These are phyloP conservation scores for Gavia stellata DNA, from an alignment of 2,113 vertebrate genomes.

Conservation along the genomic window DNA sequence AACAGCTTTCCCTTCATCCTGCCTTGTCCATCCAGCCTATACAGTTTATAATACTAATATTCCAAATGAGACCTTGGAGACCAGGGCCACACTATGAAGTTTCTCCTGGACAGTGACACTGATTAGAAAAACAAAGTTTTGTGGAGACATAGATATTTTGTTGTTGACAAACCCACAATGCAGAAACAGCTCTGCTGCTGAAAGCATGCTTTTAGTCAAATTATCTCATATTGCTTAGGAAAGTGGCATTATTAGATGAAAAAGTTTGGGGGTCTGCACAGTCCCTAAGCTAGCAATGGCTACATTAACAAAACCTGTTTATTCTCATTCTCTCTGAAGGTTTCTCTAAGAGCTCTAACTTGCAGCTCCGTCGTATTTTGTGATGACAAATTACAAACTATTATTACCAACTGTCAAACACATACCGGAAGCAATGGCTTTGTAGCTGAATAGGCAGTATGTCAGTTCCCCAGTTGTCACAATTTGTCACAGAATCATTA, in stretches of 20 bases:
- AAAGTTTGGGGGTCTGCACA: neutral
- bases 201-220: neutral
- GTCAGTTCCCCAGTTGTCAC: neutral
- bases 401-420: neutral
- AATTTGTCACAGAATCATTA: too few relatives aligned
- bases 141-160: neutral
- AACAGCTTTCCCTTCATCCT: neutral
- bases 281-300: neutral
- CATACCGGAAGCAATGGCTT: neutral
- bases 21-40: neutral
- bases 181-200: neutral
- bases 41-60: neutral
- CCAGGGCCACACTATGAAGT: neutral
- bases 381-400: neutral
- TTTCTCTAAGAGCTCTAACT: neutral
- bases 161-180: neutral
- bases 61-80: neutral
- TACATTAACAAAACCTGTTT: neutral
- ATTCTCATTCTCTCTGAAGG: neutral
- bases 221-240: neutral
- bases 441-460: neutral
- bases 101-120: neutral
- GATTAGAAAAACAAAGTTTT: neutral
- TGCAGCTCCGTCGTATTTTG: neutral
- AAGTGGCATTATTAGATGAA: neutral